Conservation (phyloP, 2,888 invertebrate species). For the Trissoscelio sp. region DNA sequence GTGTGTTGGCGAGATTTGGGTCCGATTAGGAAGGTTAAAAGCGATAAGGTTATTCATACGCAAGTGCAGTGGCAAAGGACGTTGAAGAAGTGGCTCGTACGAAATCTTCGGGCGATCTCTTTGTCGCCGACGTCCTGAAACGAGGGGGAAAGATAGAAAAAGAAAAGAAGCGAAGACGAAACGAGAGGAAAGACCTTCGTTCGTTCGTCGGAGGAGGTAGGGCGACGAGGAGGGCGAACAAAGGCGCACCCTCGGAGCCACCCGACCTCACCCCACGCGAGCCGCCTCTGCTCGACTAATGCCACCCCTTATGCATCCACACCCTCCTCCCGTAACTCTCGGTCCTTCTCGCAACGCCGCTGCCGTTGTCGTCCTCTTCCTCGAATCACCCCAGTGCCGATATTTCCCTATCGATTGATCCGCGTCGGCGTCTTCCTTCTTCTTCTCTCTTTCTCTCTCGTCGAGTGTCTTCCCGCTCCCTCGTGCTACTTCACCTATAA, state of each 20-base stretch:
- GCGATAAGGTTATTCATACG: conserved; percentile 69
- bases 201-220: conserved; percentile 1
- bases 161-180: conserved; percentile 61
- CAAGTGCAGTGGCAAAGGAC: conserved; percentile 69
- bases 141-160: conserved; percentile 66
- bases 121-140: conserved; percentile 64
- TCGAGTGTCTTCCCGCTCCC: conserved; percentile 56
- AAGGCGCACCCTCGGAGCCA: conserved; percentile 72
- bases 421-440: conserved; percentile 70
- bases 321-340: conserved; percentile 61
- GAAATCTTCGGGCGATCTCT: conserved; percentile 68
- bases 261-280: conserved; percentile 60
- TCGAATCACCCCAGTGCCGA: conserved; percentile 77
- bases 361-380: conserved; percentile 70
- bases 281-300: conserved; percentile 76
- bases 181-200: conserved; percentile 71
- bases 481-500: conserved; percentile 56
- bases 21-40: conserved; percentile 48
- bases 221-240: conserved; percentile 72
- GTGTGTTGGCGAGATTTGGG: background rate
- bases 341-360: conserved; percentile 69
- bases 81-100: conserved; percentile 69
- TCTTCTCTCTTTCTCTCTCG: too few species aligned
- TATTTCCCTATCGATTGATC: conserved; percentile 83
- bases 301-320: conserved; percentile 80